Evolutionary conservation across 2,888 invertebrate genomes (phyloP), one percentile per base, ranked within the genome.

Genomic region (Eueremaeus valkanovi): DNA sequence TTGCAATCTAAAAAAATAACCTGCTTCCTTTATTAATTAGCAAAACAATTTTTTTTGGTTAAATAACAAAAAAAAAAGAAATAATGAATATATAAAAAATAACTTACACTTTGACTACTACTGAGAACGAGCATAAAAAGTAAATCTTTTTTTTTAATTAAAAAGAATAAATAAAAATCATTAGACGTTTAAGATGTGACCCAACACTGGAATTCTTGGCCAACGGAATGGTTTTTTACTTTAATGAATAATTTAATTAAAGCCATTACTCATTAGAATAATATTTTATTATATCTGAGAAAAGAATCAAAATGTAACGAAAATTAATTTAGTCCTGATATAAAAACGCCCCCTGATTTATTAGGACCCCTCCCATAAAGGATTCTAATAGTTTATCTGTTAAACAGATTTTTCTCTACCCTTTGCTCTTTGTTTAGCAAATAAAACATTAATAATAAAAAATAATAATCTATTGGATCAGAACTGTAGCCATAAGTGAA

Each of bases 221-320:
- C n/a, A 49, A n/a, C 49, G n/a, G n/a, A n/a, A n/a, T 49, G 9
- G 24, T 55, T 5, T 18, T 31, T 16, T 1, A 24, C 2, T 58
- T 31, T 58, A 58, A 58, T 58, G 58, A 58, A 58, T 31, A 58
- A 58, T 29, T 31, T 58, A 29, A 58, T 58, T 58, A 55, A 55
- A 58, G 29, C 58, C 13, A 58, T 58, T 31, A 58, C 29, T 58
- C 31, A 31, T 58, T 58, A 16, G 2, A 16, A 45, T 45, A 16
- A 31, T 8, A 18, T 29, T 24, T 29, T 18, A 16, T 29, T 16
- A 29, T 18, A 55, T 36, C 11, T 36, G 11, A 11, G 36, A 36
- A 36, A 36, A 36, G 36, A 55, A 55, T 6, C 31, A 58, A 29
- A 31, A 58, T n/a, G n/a, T n/a, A n/a, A 45, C 3, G 2, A 45